Evolutionary conservation across 1,140 invertebrate genomes (phyloP).

Genomic region (Meloidogyne hapla): DNA sequence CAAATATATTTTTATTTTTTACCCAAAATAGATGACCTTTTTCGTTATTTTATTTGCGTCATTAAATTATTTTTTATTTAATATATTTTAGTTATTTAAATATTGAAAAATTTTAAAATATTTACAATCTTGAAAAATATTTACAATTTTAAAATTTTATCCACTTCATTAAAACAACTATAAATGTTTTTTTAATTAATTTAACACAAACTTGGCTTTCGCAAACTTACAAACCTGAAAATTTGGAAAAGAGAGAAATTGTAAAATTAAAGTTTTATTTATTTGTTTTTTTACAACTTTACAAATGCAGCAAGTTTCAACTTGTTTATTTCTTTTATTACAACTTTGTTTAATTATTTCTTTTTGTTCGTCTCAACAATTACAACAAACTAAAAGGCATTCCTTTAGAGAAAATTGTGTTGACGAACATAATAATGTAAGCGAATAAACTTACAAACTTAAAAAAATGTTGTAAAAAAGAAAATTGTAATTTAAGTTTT

Average conservation of each 20-base stretch:
- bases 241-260: no score
- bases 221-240: no score
- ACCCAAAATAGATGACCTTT: no score
- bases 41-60: background rate
- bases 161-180: background rate
- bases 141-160: no score
- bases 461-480: no score
- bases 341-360: constrained; percentile 2
- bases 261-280: background rate
- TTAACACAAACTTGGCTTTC: no score
- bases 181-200: no score
- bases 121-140: background rate
- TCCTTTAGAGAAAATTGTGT: constrained; percentile 25
- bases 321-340: background rate
- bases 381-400: background rate
- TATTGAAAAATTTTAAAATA: background rate
- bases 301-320: background rate
- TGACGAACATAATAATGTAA: constrained; percentile 22
- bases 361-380: background rate
- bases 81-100: background rate
- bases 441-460: background rate
- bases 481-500: background rate
- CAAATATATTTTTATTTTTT: background rate
- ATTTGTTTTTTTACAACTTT: background rate
- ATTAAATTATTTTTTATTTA: background rate